A percentile compares a stretch with the other conserved stretches of the same genome.
Conservation (phyloP, 2,888 invertebrate genomes). For the Rhamnusium bicolor region DNA sequence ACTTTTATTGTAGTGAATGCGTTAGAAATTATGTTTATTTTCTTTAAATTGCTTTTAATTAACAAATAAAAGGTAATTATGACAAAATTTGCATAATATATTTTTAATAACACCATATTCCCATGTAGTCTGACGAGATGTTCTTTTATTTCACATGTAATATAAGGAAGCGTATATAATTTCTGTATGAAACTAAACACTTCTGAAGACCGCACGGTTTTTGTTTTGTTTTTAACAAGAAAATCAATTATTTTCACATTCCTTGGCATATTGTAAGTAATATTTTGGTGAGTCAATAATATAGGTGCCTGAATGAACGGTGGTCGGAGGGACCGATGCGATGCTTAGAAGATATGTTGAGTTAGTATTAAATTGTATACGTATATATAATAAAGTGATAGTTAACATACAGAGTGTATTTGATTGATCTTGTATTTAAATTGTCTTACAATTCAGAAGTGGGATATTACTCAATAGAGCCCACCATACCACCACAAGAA, state of each 20-base stretch:
- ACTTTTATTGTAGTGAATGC: not conserved
- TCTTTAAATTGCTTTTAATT: not conserved
- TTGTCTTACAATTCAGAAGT: too few species aligned
- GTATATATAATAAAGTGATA: too few species aligned
- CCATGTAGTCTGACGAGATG: slow-evolving; percentile 29
- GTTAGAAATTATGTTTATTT: not conserved
- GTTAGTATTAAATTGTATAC: too few species aligned
- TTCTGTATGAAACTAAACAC: slow-evolving; percentile 39
- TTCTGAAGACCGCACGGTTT: not conserved
- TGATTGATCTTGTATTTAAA: too few species aligned
- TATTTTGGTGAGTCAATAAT: too few species aligned
- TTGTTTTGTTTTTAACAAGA: not conserved
- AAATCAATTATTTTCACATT: not conserved
- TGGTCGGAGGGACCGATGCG: too few species aligned
- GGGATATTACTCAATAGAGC: too few species aligned
- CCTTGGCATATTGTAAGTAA: too few species aligned
- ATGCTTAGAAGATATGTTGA: too few species aligned
- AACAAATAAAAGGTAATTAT: not conserved
- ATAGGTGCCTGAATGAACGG: too few species aligned
- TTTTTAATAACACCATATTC: slow-evolving; percentile 23
- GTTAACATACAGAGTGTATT: too few species aligned
- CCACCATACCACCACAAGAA: too few species aligned
- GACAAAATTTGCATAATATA: slow-evolving; percentile 29
- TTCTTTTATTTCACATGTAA: slow-evolving; percentile 34
- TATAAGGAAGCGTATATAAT: slow-evolving; percentile 38